Percentiles rank a stretch among this genome's conserved stretches.
These are phyloP conservation scores for Erinaceus europaeus DNA, from an alignment of 2,113 vertebrate genomes.

Conservation along the genomic window DNA sequence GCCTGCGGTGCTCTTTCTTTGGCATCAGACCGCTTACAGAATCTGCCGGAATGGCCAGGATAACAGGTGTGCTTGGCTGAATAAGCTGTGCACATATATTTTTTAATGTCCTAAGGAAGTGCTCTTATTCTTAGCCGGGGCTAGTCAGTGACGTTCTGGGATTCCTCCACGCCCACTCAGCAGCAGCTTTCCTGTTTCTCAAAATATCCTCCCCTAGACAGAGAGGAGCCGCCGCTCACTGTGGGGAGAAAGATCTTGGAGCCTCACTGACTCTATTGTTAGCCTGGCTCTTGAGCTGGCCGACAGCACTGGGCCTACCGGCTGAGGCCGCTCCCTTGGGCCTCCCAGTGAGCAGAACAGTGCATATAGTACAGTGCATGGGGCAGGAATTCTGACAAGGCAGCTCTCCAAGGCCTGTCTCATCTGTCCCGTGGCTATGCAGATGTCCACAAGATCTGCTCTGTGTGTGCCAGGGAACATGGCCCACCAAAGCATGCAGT, in stretches of 20 bases:
- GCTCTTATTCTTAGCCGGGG: constrained; percentile 36
- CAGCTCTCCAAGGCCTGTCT: neutral
- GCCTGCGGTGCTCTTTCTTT: neutral
- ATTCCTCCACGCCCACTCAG: constrained; percentile 30
- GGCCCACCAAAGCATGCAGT: neutral
- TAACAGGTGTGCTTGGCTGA: neutral
- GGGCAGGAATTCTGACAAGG: neutral
- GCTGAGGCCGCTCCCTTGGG: constrained; percentile 10
- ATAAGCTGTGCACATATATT: neutral
- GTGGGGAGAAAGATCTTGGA: constrained; percentile 15
- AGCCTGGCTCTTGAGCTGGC: constrained; percentile 13
- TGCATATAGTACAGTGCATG: constrained; percentile 2
- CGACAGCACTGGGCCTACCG: neutral
- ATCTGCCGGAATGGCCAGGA: neutral
- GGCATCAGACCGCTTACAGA: neutral
- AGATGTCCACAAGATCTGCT: neutral
- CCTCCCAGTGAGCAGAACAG: constrained; percentile 8
- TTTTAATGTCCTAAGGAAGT: constrained; percentile 33
- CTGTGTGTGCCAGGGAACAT: neutral
- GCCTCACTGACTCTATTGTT: constrained; percentile 47
- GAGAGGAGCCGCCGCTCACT: constrained; percentile 53
- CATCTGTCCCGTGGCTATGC: neutral
- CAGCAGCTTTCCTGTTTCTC: constrained; percentile 52
- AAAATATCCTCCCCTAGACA: constrained; percentile 69
- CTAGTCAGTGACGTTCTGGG: neutral